A percentile compares a stretch with the other conserved stretches of the same genome.
phyloP scores from a whole-genome alignment of 2,113 vertebrate species.

The Zosterops pallidus region DNA sequence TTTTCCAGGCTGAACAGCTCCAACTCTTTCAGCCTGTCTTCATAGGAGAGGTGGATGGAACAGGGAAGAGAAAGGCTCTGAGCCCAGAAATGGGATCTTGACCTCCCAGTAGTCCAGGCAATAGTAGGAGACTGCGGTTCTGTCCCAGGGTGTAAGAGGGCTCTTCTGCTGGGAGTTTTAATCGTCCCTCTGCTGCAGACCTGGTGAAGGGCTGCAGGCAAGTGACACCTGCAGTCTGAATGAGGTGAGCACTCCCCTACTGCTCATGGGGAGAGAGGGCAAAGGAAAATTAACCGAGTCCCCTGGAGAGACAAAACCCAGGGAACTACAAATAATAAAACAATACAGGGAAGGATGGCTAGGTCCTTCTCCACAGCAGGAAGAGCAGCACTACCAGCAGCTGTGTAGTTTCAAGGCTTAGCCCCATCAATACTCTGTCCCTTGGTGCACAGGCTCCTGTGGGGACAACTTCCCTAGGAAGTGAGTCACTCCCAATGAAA shows the following conservation, averaged over 20 bases:
- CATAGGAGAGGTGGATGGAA: not conserved
- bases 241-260: not conserved
- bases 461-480: constrained; percentile 31
- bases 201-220: not conserved
- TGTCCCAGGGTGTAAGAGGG: not conserved
- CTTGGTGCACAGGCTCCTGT: not conserved
- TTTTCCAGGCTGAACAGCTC: not conserved
- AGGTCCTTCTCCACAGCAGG: not conserved
- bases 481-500: constrained; percentile 38
- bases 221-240: not conserved
- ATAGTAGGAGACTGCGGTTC: rapidly evolving
- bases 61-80: not conserved
- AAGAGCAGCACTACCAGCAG: not conserved
- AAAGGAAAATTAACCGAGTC: not conserved
- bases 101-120: not conserved
- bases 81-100: not conserved
- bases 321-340: not conserved
- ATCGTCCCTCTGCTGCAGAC: not conserved
- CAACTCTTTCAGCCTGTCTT: not conserved
- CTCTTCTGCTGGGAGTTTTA: not conserved
- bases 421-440: not conserved
- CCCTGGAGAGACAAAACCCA: not conserved
- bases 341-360: constrained; percentile 7
- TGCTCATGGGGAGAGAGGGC: not conserved
- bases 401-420: constrained; percentile 3